Conservation (phyloP, 2,888 invertebrate species). For the Cryptosula pallasiana region DNA sequence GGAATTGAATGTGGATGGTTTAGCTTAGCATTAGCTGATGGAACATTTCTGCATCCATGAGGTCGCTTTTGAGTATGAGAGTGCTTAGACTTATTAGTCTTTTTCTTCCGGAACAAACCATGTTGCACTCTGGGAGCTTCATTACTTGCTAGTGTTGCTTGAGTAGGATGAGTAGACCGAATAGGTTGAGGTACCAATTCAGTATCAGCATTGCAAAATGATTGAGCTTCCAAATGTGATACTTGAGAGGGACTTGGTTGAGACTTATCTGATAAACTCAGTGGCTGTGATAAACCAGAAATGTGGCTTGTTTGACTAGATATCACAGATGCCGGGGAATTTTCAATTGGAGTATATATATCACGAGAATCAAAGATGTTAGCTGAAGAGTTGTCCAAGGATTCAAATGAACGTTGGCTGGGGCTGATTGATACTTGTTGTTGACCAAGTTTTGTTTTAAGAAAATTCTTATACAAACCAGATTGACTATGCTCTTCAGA, state of each 20-base stretch:
- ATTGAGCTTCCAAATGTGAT: background rate
- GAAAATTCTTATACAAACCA: constrained; percentile 6
- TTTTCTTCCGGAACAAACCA: constrained; percentile 4
- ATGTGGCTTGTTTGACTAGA: background rate
- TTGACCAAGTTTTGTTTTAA: constrained; percentile 1
- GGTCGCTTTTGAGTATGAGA: background rate
- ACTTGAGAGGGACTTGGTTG: background rate
- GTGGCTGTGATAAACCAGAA: background rate
- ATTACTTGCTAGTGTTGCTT: background rate
- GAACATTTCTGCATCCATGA: constrained; percentile 13
- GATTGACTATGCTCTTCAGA: background rate
- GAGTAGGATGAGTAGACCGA: background rate
- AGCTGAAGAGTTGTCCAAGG: background rate
- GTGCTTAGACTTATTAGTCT: background rate
- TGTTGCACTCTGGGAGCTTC: constrained; percentile 6
- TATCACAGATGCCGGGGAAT: background rate
- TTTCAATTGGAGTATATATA: too few relatives aligned
- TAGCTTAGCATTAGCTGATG: background rate
- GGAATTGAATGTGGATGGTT: background rate
- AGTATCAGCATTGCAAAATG: background rate
- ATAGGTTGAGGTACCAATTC: background rate
- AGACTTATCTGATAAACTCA: too few relatives aligned
- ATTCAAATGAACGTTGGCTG: background rate
- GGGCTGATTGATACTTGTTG: background rate
- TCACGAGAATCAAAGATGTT: background rate